Conservation (phyloP, 2,113 vertebrate species). For the Cercocebus atys region DNA sequence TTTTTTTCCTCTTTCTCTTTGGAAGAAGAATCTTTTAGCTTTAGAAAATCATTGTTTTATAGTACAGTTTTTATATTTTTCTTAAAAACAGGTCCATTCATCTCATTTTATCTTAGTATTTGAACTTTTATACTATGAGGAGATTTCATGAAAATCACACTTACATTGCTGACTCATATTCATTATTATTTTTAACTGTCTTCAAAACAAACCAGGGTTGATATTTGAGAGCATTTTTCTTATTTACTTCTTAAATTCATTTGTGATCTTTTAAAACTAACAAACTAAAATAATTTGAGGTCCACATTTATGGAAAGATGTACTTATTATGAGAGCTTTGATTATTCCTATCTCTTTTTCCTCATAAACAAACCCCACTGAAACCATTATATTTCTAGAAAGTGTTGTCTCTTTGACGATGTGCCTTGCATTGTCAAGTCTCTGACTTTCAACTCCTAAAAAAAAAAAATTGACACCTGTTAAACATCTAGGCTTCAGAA, state of each 20-base stretch:
- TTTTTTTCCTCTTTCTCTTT: neutral
- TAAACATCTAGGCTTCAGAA: slow-evolving; percentile 69
- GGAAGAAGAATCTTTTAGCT: neutral
- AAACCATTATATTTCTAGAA: slow-evolving; percentile 51
- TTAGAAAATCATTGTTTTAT: neutral
- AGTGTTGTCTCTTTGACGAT: slow-evolving; percentile 36
- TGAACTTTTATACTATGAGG: slow-evolving; percentile 11
- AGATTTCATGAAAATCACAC: neutral
- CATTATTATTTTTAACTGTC: neutral
- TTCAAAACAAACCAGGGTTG: neutral
- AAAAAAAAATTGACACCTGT: slow-evolving; percentile 62
- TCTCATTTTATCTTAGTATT: neutral
- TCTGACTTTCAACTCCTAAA: slow-evolving; percentile 63
- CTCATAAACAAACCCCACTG: neutral
- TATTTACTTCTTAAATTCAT: neutral
- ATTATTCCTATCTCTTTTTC: slow-evolving; percentile 41
- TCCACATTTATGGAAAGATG: slow-evolving; percentile 53
- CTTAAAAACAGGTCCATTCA: neutral
- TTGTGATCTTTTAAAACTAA: slow-evolving; percentile 44
- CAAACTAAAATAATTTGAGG: neutral
- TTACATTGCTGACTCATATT: neutral
- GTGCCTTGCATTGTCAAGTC: slow-evolving; percentile 24
- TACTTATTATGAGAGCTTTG: slow-evolving; percentile 6
- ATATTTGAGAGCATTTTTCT: neutral
- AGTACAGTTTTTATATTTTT: slow-evolving; percentile 21